Conservation (phyloP, 1,140 invertebrate species). For the Psix sp. region DNA sequence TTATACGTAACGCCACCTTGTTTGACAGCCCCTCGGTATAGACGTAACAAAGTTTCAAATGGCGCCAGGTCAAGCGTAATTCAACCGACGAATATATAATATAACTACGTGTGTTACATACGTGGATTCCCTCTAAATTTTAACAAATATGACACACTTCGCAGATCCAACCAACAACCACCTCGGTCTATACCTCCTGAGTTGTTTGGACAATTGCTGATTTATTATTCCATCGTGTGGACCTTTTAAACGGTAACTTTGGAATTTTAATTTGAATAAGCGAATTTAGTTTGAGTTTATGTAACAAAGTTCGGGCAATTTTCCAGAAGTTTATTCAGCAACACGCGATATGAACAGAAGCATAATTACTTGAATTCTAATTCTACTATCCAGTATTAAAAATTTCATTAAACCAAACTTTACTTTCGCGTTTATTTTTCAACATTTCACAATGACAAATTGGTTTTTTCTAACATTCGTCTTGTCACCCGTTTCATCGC, state of each 20-base stretch:
- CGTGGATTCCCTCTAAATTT: conserved; percentile 13
- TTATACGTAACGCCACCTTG: conserved; percentile 60
- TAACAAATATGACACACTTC: conserved; percentile 20
- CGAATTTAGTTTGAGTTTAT: not conserved
- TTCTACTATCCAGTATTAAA: no score
- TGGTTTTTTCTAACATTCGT: no score
- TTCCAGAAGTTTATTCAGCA: no score
- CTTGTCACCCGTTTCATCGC: no score
- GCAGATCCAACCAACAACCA: not conserved
- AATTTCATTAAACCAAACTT: no score
- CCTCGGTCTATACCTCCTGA: no score
- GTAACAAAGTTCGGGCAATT: no score
- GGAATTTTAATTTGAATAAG: not conserved
- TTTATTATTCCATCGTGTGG: not conserved
- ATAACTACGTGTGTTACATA: conserved; percentile 13
- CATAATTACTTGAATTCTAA: no score
- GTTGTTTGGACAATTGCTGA: no score
- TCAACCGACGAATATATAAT: conserved; percentile 44
- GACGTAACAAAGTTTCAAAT: conserved; percentile 60
- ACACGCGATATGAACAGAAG: no score
- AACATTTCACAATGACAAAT: no score
- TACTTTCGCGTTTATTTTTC: no score
- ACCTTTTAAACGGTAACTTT: not conserved
- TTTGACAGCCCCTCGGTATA: conserved; percentile 63
- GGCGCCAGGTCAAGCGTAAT: conserved; percentile 53